Evolutionary conservation across 2,113 vertebrate species (phyloP).

Genomic region (Amphiprion ocellaris): DNA sequence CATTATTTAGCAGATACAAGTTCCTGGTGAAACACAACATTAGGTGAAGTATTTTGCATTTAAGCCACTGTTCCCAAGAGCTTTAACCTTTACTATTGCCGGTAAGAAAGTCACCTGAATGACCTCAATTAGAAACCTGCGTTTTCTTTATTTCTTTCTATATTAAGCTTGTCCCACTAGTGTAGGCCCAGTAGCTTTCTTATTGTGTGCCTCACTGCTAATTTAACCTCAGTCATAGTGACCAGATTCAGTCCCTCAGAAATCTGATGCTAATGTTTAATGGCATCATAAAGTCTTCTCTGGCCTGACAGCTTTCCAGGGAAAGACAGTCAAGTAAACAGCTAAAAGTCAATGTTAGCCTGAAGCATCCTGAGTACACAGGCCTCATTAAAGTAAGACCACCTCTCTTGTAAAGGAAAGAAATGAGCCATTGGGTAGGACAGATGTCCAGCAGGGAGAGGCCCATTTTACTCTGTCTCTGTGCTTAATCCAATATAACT

Average conservation of each 20-base stretch:
- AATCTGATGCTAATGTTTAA: constrained; percentile 44
- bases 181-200: constrained; percentile 12
- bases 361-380: constrained; percentile 50
- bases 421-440: constrained; percentile 29
- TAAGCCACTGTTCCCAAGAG: constrained; percentile 14
- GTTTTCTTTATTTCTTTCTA: constrained; percentile 4
- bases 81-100: constrained; percentile 3
- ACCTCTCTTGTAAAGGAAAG: constrained; percentile 36
- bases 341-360: constrained; percentile 66
- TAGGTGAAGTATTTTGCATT: constrained; percentile 3
- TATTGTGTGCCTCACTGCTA: constrained; percentile 5
- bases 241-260: constrained; percentile 35
- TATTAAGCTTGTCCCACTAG: neutral
- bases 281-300: constrained; percentile 56
- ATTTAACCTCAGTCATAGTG: constrained; percentile 33
- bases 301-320: constrained; percentile 41
- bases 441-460: constrained; percentile 16
- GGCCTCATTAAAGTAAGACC: constrained; percentile 53
- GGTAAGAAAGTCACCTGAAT: neutral
- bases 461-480: neutral
- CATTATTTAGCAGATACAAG: constrained; percentile 19
- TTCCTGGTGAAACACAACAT: constrained; percentile 6
- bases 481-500: constrained; percentile 5
- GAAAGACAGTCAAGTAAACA: constrained; percentile 61
- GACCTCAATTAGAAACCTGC: constrained; percentile 1